A percentile compares a stretch with the other conserved stretches of the same genome.
These are phyloP conservation scores for Acanthochromis polyacanthus DNA, from an alignment of 2,113 vertebrate genomes.

Conservation along the genomic window DNA sequence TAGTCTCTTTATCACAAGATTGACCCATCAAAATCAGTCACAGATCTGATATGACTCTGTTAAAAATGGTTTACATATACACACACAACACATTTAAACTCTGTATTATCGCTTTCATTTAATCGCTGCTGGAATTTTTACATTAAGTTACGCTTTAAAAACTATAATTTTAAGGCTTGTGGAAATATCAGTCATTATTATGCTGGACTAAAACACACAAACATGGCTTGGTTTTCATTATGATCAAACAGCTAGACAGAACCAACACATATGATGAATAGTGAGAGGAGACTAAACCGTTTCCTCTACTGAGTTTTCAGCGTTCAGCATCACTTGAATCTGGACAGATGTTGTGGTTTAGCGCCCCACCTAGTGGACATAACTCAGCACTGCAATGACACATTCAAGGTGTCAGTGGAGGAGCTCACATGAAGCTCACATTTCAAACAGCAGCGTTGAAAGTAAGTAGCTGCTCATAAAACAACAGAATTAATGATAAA, in stretches of 20 bases:
- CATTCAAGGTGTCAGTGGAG: neutral
- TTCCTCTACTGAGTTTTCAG: neutral
- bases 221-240: too few relatives aligned
- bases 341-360: conserved; percentile 33
- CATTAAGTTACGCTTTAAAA: too few relatives aligned
- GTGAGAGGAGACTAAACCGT: too few relatives aligned
- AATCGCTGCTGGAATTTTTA: neutral
- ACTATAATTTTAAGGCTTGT: too few relatives aligned
- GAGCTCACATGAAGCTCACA: neutral
- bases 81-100: too few relatives aligned
- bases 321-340: neutral
- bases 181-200: too few relatives aligned
- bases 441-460: neutral
- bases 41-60: neutral
- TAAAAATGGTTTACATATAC: too few relatives aligned
- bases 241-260: too few relatives aligned
- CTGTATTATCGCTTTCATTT: neutral
- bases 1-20: neutral
- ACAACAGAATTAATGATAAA: too few relatives aligned
- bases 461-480: too few relatives aligned
- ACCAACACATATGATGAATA: too few relatives aligned
- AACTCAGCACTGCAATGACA: neutral
- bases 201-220: too few relatives aligned
- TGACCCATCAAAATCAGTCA: neutral
- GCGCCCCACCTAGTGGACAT: conserved; percentile 54